A percentile compares a stretch with the other conserved stretches of the same genome.
phyloP scores from a whole-genome alignment of 2,888 invertebrate genomes.

The Diplolepis rosae region DNA sequence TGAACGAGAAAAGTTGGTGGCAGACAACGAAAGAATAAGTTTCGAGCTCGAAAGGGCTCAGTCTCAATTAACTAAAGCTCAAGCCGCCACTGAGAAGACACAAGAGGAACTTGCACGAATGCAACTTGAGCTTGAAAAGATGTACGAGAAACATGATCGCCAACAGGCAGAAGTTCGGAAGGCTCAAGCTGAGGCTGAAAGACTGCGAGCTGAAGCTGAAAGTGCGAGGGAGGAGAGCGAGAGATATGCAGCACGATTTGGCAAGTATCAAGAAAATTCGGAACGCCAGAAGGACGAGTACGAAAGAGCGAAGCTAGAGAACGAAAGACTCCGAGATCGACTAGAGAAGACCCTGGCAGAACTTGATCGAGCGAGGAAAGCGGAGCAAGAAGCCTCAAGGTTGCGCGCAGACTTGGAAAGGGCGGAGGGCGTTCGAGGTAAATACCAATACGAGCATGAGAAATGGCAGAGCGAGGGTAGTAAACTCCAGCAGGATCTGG shows the following conservation, averaged over 20 bases:
- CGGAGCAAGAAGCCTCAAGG: slow-evolving; percentile 80
- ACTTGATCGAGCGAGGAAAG: slow-evolving; percentile 84
- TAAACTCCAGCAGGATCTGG: slow-evolving; percentile 76
- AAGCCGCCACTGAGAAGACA: slow-evolving; percentile 89
- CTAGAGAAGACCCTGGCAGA: slow-evolving; percentile 88
- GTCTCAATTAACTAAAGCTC: slow-evolving; percentile 89
- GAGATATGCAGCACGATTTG: slow-evolving; percentile 82
- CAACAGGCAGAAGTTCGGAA: slow-evolving; percentile 87
- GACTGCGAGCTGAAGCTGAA: slow-evolving; percentile 82
- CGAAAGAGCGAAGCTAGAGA: slow-evolving; percentile 85
- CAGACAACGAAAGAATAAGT: slow-evolving; percentile 88
- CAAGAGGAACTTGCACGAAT: slow-evolving; percentile 92
- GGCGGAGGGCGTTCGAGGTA: slow-evolving; percentile 85
- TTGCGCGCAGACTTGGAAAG: slow-evolving; percentile 83
- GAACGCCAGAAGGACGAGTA: slow-evolving; percentile 83
- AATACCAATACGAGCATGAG: slow-evolving; percentile 85
- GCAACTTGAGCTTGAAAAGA: slow-evolving; percentile 91
- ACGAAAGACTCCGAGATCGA: slow-evolving; percentile 86
- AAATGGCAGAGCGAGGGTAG: slow-evolving; percentile 78
- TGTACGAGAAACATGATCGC: slow-evolving; percentile 93
- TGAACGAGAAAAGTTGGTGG: slow-evolving; percentile 89
- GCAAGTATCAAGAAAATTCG: slow-evolving; percentile 84
- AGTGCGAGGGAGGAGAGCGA: slow-evolving; percentile 87
- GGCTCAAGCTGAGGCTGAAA: slow-evolving; percentile 85
- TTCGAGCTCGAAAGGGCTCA: slow-evolving; percentile 92